Percentiles rank a stretch among this genome's conserved stretches.
phyloP scores from a whole-genome alignment of 2,888 invertebrate species.

The Ectemnius lituratus region DNA sequence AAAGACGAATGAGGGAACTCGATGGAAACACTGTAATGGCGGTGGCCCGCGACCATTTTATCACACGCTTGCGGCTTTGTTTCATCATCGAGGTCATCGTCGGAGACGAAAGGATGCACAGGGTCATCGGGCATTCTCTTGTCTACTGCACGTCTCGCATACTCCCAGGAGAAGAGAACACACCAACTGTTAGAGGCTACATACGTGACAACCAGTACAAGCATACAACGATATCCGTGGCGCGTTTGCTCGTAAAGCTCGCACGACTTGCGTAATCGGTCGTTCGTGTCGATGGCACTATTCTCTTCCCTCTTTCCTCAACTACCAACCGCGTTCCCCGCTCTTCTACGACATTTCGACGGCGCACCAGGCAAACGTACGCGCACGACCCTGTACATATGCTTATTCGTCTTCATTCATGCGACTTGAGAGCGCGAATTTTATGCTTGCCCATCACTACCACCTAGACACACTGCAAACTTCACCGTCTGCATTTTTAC shows the following conservation, averaged over 20 bases:
- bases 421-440: conserved; percentile 56
- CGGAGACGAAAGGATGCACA: no score
- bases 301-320: no score
- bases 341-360: background rate
- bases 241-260: conserved; percentile 55
- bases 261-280: conserved; percentile 58
- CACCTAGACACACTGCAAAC: conserved; percentile 47
- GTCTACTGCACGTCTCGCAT: background rate
- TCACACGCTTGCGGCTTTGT: no score
- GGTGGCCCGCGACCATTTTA: no score
- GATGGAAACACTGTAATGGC: no score
- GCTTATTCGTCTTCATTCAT: conserved; percentile 57
- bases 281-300: conserved; percentile 21
- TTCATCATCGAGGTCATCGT: no score
- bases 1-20: no score
- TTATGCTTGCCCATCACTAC: conserved; percentile 54
- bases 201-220: background rate
- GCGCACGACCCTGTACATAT: background rate
- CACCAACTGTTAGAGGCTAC: background rate
- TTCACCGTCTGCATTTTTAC: no score
- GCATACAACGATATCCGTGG: background rate
- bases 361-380: background rate
- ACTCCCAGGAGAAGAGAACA: background rate
- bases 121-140: background rate
- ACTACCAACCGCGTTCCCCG: no score